Evolutionary conservation across 2,888 invertebrate genomes (phyloP), one percentile per base, ranked within the genome.

Genomic region (Branchinecta sandiegonensis): DNA sequence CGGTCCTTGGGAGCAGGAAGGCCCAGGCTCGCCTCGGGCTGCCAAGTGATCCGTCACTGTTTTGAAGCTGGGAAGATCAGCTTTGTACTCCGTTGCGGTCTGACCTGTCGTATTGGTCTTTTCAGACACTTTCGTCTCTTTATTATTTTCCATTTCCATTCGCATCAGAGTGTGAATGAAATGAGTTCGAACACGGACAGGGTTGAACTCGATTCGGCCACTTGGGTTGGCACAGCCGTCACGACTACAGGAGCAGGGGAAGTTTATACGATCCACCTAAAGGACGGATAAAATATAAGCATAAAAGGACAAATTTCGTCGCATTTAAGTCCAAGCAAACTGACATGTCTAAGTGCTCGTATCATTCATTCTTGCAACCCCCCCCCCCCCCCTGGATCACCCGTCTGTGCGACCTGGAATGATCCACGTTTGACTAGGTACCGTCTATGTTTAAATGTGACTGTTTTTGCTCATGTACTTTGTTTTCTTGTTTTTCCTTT

Each of bases 201-300:
- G 94, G 68, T 74, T 73, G 77, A 97, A 97, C 78, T 96, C 96
- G 72, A 96, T 90, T 71, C 97, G 84, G 7, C 97, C 97, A 65
- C 87, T 85, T 0, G 87, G 86, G 77, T 97, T 97, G 71, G 86
- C 88, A 79, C 97, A 97, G 66, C 93, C 92, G 75, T 94, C 94
- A 73, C 91, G 86, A 3, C 90, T 88, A 79, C 96, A 97, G 12
- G 95, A 94, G 78, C 97, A 97, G 0, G 97, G 97, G 77, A 96
- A 97, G 76, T 91, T 93, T 71, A 91, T 83, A 71, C 96, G 84
- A 79, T 97, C 96, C 68, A 97, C 95, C 83, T 85, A 74, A 0
- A 72, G 73, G 69, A 69, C 37, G 56, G 23, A 47, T 66, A 14
- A 46, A 70, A 10, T 17, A 47, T 65, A 46, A 8, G 37, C 37